Conservation (phyloP, 2,113 vertebrate genomes). For the Corythornis madagascariensis region DNA sequence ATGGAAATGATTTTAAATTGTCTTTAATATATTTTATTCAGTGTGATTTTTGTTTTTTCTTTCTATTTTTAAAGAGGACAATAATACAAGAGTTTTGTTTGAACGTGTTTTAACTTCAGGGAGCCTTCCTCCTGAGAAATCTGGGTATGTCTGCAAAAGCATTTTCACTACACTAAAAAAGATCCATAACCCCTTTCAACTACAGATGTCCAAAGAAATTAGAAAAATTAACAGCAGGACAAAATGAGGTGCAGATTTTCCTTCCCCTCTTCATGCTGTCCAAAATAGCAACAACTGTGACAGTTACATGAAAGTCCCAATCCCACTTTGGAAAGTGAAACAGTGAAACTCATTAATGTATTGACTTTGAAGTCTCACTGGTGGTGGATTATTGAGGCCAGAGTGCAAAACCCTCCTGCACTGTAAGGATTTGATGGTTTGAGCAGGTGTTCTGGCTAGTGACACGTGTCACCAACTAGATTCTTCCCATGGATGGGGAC, state of each 20-base stretch:
- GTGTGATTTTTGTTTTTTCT: slow-evolving; percentile 40
- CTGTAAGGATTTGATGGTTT: not conserved
- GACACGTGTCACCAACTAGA: fast-evolving
- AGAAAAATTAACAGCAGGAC: not conserved
- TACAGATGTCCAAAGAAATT: not conserved
- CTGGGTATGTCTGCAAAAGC: slow-evolving; percentile 82
- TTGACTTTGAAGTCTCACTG: not conserved
- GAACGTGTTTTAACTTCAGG: slow-evolving; percentile 98
- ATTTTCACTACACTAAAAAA: slow-evolving; percentile 11
- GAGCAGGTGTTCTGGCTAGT: not conserved
- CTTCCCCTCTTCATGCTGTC: not conserved
- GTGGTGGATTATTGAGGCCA: not conserved
- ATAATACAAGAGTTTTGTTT: slow-evolving; percentile 99
- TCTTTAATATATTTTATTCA: not conserved
- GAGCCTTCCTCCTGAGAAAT: slow-evolving; percentile 97
- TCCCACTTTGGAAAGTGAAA: not conserved
- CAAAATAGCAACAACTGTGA: not conserved
- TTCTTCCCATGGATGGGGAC: not conserved
- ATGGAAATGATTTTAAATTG: not conserved
- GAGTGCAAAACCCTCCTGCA: not conserved
- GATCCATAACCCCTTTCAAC: not conserved
- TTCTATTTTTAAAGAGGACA: slow-evolving; percentile 88
- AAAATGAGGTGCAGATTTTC: not conserved
- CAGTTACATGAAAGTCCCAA: not conserved
- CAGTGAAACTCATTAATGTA: not conserved